These are phyloP conservation scores for Turritopsis dohrnii DNA, from an alignment of 30 jellyfish, hydroid and myxozoan species.

Conservation along the genomic window DNA sequence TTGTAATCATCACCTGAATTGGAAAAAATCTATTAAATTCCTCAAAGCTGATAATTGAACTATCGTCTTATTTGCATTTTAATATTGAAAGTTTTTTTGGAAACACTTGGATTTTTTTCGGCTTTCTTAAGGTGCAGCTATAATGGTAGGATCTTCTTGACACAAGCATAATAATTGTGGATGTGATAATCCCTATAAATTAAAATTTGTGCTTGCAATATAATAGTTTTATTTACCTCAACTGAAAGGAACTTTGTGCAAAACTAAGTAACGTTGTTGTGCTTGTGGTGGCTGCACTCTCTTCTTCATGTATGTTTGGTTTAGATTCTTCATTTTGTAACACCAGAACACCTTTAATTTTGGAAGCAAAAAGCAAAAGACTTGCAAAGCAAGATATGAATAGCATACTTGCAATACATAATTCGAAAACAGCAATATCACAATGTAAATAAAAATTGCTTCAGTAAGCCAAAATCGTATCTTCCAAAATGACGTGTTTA, in stretches of 20 bases:
- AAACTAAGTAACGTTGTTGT: neutral
- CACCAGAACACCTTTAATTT: neutral
- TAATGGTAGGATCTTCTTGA: no score
- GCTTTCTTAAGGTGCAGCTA: no score
- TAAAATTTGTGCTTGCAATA: no score
- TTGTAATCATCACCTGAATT: no score
- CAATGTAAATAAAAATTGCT: neutral
- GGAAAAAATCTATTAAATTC: no score
- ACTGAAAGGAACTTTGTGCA: neutral
- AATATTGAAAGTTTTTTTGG: no score
- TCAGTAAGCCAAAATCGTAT: neutral
- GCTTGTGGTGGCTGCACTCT: neutral
- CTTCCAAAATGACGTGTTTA: constrained; percentile 12
- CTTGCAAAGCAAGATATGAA: constrained; percentile 36
- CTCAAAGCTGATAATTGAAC: no score
- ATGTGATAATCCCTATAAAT: no score
- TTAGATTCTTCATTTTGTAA: neutral
- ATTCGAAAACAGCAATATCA: neutral
- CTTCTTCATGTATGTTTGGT: neutral
- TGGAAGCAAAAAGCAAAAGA: constrained; percentile 20
- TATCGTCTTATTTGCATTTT: no score
- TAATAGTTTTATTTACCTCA: no score
- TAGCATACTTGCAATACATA: constrained; percentile 12
- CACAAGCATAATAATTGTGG: no score
- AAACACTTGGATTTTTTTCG: no score